Conservation (phyloP, 2,113 vertebrate genomes). For the Perccottus glenii region DNA sequence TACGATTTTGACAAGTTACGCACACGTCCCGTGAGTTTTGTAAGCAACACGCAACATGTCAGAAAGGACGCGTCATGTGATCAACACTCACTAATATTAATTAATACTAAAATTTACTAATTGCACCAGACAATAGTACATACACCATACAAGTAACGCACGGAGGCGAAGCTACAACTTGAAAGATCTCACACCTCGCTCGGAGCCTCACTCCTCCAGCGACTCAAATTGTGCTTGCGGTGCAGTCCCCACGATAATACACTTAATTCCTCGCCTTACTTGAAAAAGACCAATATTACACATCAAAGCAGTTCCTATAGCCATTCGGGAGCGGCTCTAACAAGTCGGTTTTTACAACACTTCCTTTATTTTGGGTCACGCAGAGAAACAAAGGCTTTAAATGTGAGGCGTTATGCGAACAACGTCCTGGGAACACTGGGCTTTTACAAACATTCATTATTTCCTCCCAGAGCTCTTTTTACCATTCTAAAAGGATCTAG, state of each 20-base stretch:
- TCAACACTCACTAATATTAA: conserved; percentile 56
- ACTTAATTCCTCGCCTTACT: conserved; percentile 69
- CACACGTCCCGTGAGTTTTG: conserved; percentile 51
- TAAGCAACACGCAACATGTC: conserved; percentile 29
- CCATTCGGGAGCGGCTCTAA: conserved; percentile 66
- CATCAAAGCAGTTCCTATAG: conserved; percentile 74
- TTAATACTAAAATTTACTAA: conserved; percentile 55
- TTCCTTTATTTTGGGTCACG: conserved; percentile 69
- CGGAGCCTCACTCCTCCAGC: conserved; percentile 50
- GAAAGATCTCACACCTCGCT: conserved; percentile 70
- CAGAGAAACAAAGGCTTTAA: conserved; percentile 65
- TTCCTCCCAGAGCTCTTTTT: conserved; percentile 6
- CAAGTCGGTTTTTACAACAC: conserved; percentile 75
- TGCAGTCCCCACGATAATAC: conserved; percentile 59
- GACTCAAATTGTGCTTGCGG: conserved; percentile 55
- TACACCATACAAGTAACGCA: conserved; percentile 56
- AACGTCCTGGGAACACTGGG: conserved; percentile 19
- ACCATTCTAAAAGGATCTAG: conserved; percentile 5
- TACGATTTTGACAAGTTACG: conserved; percentile 58
- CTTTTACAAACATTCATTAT: conserved; percentile 41
- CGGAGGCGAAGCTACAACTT: conserved; percentile 52
- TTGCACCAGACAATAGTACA: conserved; percentile 60
- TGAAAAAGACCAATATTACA: conserved; percentile 72
- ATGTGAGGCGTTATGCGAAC: conserved; percentile 38
- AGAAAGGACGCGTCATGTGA: conserved; percentile 50